Evolutionary conservation across 2,888 invertebrate genomes (phyloP), one percentile per base, ranked within the genome.

Genomic region (Asteroscopus sphinx): DNA sequence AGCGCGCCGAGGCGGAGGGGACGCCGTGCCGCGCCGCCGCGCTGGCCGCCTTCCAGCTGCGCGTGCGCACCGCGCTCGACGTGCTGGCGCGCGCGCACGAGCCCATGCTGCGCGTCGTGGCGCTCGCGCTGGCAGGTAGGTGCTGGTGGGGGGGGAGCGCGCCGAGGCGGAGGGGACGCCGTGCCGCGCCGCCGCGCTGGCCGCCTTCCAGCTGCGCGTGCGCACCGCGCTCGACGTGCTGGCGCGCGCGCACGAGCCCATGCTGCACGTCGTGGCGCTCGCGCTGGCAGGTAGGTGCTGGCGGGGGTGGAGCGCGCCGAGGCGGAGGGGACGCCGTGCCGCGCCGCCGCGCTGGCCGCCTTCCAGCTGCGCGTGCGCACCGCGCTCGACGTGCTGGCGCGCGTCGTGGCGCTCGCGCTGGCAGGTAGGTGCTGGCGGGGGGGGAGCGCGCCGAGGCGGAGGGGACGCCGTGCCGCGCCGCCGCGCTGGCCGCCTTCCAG

Each of bases 401-500:
- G n/a, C n/a, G n/a, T n/a, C n/a, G n/a, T 99, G 99, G 99, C 96
- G 96, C 63, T 96, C 96, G 87, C 97, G 98, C 73, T 96, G 96
- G 85, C 97, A 97, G 80, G 88, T n/a, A 89, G 81, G 93, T 90
- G 68, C 83, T 77, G 63, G 90, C 89, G 15, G 93, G 92, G 62
- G 91, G 92, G 66, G 93, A 92, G 88, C 94, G 96, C 75, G 93
- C 98, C 35, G 97, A 97, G 85, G 96, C 96, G 52, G 96, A 96
- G 83, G 93, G 92, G 95, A 96, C 85, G 95, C 96, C 75, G 96
- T 96, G 90, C 53, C 96, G 98, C 84, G 98, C 98, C 35, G 98
- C 99, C 32, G 98, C 99, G 56, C 96, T 99, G 54, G 97, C 98
- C 42, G 96, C 98, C 49, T 99, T 99, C 91, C 98, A 98, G 89